Percentiles rank a stretch among this genome's conserved stretches.
phyloP scores from a whole-genome alignment of 2,113 vertebrate genomes.

The Ivindomyrus marchei region DNA sequence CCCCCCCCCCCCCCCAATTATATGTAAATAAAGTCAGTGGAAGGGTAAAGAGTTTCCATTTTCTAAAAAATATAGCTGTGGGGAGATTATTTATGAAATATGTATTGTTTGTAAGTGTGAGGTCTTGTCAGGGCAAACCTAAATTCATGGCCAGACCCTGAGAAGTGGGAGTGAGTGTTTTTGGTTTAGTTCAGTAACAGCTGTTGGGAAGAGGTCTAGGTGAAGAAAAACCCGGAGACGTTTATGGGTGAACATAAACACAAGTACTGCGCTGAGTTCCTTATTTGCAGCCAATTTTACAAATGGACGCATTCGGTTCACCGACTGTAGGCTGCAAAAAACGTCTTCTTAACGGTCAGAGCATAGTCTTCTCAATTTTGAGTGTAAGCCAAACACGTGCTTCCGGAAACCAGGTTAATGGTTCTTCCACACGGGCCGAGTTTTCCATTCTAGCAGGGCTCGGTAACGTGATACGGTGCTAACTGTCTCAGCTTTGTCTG shows the following conservation, averaged over 20 bases:
- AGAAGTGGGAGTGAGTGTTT: background rate
- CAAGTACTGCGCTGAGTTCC: background rate
- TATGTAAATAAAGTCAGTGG: background rate
- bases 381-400: background rate
- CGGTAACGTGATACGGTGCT: background rate
- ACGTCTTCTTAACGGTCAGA: background rate
- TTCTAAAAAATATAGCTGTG: background rate
- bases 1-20: background rate
- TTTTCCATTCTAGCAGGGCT: background rate
- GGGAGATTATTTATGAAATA: slow-evolving; percentile 1
- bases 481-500: background rate
- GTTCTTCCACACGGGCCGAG: background rate
- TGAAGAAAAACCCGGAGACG: background rate
- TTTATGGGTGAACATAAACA: background rate
- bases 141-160: background rate
- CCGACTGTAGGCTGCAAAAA: background rate
- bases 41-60: background rate
- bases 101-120: background rate
- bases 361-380: background rate
- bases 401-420: background rate
- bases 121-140: background rate
- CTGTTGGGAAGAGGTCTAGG: background rate
- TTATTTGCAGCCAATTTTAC: background rate
- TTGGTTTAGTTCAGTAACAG: background rate
- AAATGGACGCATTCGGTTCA: background rate